Conservation (phyloP, 2,888 invertebrate genomes). For the Yponomeuta evonymella region DNA sequence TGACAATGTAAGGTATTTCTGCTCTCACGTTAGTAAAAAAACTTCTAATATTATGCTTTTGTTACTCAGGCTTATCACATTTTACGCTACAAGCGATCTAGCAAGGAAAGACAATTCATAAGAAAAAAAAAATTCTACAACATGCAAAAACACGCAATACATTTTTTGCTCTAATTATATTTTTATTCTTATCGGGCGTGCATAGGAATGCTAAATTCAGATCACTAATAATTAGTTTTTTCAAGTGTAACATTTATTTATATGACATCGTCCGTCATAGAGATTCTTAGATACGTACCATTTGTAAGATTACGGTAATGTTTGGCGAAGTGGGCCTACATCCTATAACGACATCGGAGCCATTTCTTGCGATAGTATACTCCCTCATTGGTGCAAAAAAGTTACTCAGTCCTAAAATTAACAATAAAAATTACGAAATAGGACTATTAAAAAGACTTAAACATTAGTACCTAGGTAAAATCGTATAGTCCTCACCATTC, state of each 20-base stretch:
- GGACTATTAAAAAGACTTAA: neutral
- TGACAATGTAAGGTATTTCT: neutral
- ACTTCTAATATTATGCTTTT: neutral
- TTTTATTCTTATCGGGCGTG: neutral
- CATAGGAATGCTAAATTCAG: neutral
- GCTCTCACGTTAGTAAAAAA: neutral
- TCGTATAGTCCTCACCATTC: slow-evolving; percentile 49
- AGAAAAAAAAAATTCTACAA: neutral
- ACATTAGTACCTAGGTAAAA: too few relatives aligned
- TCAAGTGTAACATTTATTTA: neutral
- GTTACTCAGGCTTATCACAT: neutral
- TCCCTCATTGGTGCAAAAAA: slow-evolving; percentile 62
- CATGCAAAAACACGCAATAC: neutral
- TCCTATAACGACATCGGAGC: slow-evolving; percentile 50
- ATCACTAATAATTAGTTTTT: neutral
- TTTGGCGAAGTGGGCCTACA: slow-evolving; percentile 69
- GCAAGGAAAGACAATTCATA: neutral
- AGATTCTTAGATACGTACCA: slow-evolving; percentile 53
- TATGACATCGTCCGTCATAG: neutral
- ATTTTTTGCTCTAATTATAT: neutral
- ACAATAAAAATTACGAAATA: slow-evolving; percentile 30
- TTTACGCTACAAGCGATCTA: neutral
- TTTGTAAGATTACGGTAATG: slow-evolving; percentile 46
- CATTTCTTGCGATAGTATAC: slow-evolving; percentile 43
- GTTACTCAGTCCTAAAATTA: slow-evolving; percentile 59